Conservation (phyloP, 2,113 vertebrate species). For the Aptenodytes forsteri region DNA sequence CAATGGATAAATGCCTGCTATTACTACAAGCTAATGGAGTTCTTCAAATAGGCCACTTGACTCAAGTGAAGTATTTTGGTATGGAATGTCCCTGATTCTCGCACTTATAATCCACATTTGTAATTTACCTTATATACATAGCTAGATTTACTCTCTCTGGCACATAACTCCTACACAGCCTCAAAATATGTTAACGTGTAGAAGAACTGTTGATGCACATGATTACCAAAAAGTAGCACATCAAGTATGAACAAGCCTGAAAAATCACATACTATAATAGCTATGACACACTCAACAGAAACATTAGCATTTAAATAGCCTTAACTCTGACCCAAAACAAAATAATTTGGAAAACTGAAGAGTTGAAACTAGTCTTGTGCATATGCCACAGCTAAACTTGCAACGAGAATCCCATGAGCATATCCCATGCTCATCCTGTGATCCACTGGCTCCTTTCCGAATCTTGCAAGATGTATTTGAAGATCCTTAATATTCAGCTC, state of each 20-base stretch:
- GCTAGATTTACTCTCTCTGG: constrained; percentile 49
- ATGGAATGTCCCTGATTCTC: constrained; percentile 38
- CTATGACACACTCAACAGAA: background rate
- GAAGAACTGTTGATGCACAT: constrained; percentile 58
- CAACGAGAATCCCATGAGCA: background rate
- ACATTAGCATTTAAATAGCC: constrained; percentile 1
- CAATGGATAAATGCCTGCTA: background rate
- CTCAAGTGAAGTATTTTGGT: constrained; percentile 23
- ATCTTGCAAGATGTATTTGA: background rate
- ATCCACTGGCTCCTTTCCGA: background rate
- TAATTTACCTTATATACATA: constrained; percentile 53
- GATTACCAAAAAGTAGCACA: constrained; percentile 42
- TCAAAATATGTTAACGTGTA: constrained; percentile 55
- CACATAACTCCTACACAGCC: constrained; percentile 56
- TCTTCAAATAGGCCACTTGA: constrained; percentile 37
- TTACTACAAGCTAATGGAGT: background rate
- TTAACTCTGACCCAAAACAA: constrained; percentile 12
- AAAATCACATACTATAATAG: constrained; percentile 46
- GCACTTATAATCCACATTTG: background rate
- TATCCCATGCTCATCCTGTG: background rate
- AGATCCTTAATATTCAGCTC: background rate
- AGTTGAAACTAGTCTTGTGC: background rate
- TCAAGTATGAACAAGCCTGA: constrained; percentile 41
- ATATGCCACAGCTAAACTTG: background rate
- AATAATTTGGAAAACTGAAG: background rate